Evolutionary conservation across 1,140 invertebrate species (phyloP).

Genomic region (Platorchestia sp.): DNA sequence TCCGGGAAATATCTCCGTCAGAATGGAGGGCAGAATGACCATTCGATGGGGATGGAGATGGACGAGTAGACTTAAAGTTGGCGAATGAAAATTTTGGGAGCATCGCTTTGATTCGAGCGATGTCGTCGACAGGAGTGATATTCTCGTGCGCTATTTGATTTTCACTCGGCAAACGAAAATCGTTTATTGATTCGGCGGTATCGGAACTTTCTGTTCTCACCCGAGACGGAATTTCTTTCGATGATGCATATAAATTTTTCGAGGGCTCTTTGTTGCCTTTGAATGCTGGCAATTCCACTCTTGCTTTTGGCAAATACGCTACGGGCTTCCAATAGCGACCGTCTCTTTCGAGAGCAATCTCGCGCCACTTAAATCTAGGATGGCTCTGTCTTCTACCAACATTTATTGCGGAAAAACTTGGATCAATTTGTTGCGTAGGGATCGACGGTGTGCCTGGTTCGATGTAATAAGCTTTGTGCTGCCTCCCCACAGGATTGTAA

Average conservation of each 20-base stretch:
- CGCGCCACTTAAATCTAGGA: conserved; percentile 33
- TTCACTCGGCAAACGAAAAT: background rate
- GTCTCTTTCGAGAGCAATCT: conserved; percentile 17
- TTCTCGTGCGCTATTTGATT: background rate
- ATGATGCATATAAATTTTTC: background rate
- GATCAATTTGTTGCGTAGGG: conserved; percentile 21
- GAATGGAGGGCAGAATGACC: background rate
- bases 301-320: background rate
- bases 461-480: conserved; percentile 52
- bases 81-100: background rate
- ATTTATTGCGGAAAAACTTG: background rate
- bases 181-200: background rate
- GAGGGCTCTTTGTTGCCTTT: background rate
- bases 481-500: background rate
- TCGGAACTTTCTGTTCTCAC: background rate
- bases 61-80: background rate
- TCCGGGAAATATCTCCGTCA: conserved; percentile 39
- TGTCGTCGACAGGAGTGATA: background rate
- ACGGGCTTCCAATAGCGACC: conserved; percentile 8
- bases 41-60: background rate
- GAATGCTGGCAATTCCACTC: background rate
- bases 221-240: background rate
- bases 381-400: background rate
- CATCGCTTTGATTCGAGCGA: background rate
- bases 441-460: conserved; percentile 13